Evolutionary conservation across 2,888 invertebrate genomes (phyloP).

Genomic region (Diloba caeruleocephala): DNA sequence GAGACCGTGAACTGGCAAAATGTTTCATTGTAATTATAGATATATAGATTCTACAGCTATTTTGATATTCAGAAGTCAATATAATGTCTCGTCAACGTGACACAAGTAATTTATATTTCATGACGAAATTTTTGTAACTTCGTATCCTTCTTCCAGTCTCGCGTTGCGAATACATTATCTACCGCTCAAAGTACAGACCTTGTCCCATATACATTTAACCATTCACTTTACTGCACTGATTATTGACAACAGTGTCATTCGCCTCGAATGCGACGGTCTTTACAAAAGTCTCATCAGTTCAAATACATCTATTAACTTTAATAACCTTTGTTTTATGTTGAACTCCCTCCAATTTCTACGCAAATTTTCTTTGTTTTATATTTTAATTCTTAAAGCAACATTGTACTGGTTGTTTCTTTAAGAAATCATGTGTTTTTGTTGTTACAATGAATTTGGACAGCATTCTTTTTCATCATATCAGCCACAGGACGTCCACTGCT

Average conservation of each 20-base stretch:
- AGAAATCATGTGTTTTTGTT: no score
- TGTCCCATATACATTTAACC: slow-evolving; percentile 48
- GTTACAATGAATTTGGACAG: no score
- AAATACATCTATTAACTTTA: slow-evolving; percentile 38
- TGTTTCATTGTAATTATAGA: no score
- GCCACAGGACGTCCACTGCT: no score
- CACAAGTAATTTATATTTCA: not conserved
- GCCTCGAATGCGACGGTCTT: slow-evolving; percentile 32
- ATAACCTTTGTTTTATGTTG: slow-evolving; percentile 28
- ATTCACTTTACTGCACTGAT: slow-evolving; percentile 51
- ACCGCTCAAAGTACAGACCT: slow-evolving; percentile 48
- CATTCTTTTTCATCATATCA: no score
- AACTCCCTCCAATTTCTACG: slow-evolving; percentile 22
- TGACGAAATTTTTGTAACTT: slow-evolving; percentile 11
- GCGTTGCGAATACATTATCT: slow-evolving; percentile 17
- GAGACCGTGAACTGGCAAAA: no score
- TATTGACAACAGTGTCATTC: slow-evolving; percentile 44
- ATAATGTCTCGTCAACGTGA: not conserved
- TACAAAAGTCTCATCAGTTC: slow-evolving; percentile 25
- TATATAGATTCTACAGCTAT: no score
- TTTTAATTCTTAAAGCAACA: not conserved
- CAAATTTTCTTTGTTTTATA: not conserved
- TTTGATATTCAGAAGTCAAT: no score
- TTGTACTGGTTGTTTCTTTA: no score
- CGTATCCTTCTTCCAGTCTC: slow-evolving; percentile 14